Percentiles rank a stretch among this genome's conserved stretches.
Conservation (phyloP, 2,888 invertebrate species). For the Margaritifera margaritifera region DNA sequence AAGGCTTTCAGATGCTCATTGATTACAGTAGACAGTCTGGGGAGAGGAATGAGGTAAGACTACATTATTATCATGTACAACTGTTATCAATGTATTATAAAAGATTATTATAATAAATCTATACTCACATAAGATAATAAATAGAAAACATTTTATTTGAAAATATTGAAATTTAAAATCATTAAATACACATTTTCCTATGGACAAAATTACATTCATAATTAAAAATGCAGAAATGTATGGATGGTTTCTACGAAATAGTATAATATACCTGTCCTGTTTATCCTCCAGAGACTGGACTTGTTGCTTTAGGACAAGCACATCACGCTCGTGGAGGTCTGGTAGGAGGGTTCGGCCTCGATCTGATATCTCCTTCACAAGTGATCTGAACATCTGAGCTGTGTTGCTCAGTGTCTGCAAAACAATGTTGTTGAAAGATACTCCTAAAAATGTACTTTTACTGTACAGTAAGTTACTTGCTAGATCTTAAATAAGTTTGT, state of each 20-base stretch:
- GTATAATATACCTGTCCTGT: slow-evolving; percentile 76
- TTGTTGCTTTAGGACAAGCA: slow-evolving; percentile 86
- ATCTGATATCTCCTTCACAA: slow-evolving; percentile 80
- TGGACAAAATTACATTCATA: not conserved
- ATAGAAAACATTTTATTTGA: no score
- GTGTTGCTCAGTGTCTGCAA: slow-evolving; percentile 57
- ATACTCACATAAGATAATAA: no score
- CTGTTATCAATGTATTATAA: no score
- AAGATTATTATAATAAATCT: not conserved
- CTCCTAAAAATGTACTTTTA: no score
- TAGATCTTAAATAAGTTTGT: no score
- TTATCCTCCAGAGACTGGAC: slow-evolving; percentile 86
- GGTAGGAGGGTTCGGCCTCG: slow-evolving; percentile 87
- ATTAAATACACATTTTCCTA: no score
- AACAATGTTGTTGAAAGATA: not conserved
- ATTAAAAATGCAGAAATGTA: not conserved
- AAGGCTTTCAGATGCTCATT: slow-evolving; percentile 71
- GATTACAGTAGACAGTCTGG: slow-evolving; percentile 34
- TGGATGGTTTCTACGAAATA: no score
- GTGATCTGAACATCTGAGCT: slow-evolving; percentile 54
- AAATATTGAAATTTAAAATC: no score
- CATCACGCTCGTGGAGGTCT: slow-evolving; percentile 88
- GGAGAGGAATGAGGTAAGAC: no score
- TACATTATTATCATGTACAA: no score
- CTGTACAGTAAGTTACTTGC: no score